Conservation (phyloP, 2,888 invertebrate genomes). For the Lepidocyrtinus sp. region DNA sequence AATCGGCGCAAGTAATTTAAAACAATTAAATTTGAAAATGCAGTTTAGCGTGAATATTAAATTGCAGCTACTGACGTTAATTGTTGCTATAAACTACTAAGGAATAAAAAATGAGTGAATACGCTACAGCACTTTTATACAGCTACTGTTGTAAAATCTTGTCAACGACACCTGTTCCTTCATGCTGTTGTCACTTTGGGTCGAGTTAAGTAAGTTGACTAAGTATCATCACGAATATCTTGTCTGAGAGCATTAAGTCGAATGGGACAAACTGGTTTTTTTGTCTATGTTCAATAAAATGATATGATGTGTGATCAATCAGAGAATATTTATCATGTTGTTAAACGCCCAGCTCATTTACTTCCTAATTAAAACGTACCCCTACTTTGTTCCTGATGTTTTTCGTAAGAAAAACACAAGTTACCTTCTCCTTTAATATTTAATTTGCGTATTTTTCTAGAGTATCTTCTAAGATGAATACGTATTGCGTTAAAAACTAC, state of each 20-base stretch:
- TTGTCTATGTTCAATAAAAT: conserved; percentile 9
- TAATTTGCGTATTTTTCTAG: too few species aligned
- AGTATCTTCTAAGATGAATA: too few species aligned
- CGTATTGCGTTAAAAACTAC: too few species aligned
- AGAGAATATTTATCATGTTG: conserved; percentile 47
- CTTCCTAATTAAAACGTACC: conserved; percentile 53
- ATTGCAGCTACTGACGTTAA: conserved; percentile 1
- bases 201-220: too few species aligned
- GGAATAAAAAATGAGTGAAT: not conserved
- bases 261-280: conserved; percentile 32
- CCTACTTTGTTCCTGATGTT: conserved; percentile 9
- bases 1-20: not conserved
- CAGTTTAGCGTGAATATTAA: not conserved
- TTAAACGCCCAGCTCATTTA: conserved; percentile 56
- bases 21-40: conserved; percentile 12
- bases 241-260: not conserved
- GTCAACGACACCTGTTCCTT: not conserved
- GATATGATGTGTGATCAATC: conserved; percentile 39
- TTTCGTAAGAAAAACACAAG: too few species aligned
- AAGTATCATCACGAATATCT: too few species aligned
- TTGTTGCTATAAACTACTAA: not conserved
- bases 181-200: not conserved
- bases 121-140: not conserved
- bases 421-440: too few species aligned
- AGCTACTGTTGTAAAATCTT: not conserved